phyloP scores from a whole-genome alignment of 2,888 invertebrate genomes.

The Ypsolopha sequella region DNA sequence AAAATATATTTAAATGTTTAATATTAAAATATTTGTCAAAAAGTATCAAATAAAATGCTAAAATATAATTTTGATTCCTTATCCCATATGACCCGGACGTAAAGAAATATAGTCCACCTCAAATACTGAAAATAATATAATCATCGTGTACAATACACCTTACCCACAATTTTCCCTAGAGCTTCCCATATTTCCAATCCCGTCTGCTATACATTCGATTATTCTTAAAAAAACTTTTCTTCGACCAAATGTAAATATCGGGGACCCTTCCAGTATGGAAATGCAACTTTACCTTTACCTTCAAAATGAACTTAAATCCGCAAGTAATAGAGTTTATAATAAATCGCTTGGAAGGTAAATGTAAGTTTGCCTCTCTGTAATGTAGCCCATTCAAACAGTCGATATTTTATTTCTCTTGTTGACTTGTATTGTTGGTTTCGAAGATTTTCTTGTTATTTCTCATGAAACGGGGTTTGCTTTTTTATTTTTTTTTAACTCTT shows the following conservation, averaged over 20 bases:
- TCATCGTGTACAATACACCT: too few species aligned
- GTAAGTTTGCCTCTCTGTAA: slow-evolving; percentile 10
- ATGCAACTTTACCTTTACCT: too few species aligned
- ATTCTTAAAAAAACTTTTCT: slow-evolving; percentile 5
- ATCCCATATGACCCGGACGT: too few species aligned
- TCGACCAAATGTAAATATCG: slow-evolving; percentile 2
- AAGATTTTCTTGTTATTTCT: slow-evolving; percentile 37
- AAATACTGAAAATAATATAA: too few species aligned
- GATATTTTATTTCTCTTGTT: slow-evolving; percentile 61
- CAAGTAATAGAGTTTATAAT: too few species aligned
- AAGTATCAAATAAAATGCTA: too few species aligned
- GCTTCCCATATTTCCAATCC: slow-evolving; percentile 57
- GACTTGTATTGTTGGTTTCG: slow-evolving; percentile 43
- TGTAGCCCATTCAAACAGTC: slow-evolving; percentile 35
- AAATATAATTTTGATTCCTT: too few species aligned
- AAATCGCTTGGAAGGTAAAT: too few species aligned
- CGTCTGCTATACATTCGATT: slow-evolving; percentile 11
- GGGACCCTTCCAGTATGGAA: background rate
- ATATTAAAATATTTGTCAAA: too few species aligned
- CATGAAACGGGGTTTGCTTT: background rate
- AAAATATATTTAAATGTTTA: too few species aligned
- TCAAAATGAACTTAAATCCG: too few species aligned
- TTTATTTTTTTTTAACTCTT: background rate
- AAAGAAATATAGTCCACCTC: too few species aligned
- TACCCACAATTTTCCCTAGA: slow-evolving; percentile 37